Evolutionary conservation across 2,113 vertebrate genomes (phyloP).

Genomic region (Pseudorectes ferrugineus): DNA sequence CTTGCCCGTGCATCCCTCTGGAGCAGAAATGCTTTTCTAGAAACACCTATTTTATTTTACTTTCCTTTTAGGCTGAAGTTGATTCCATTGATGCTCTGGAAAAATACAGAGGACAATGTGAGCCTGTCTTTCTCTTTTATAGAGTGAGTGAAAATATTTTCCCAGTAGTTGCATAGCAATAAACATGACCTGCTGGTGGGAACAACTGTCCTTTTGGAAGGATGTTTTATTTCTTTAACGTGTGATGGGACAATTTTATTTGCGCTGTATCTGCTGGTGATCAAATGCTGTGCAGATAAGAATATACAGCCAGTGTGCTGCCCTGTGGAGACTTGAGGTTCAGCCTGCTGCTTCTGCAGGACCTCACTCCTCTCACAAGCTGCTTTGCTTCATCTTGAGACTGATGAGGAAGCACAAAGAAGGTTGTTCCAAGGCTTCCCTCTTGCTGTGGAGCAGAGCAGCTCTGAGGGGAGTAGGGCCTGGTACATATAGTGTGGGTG

Average conservation of each 20-base stretch:
- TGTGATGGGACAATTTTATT: background rate
- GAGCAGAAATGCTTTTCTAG: background rate
- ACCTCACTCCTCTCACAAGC: background rate
- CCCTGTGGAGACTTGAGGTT: background rate
- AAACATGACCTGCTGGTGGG: background rate
- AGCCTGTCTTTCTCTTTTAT: slow-evolving; percentile 91
- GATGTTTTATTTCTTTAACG: background rate
- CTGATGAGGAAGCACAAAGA: background rate
- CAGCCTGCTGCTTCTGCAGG: background rate
- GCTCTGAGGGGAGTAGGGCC: background rate
- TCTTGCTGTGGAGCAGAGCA: background rate
- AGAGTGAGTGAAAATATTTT: slow-evolving; percentile 75
- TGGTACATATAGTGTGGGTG: rapidly evolving
- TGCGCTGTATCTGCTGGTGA: background rate
- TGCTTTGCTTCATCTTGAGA: background rate
- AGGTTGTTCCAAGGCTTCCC: background rate
- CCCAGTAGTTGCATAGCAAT: background rate
- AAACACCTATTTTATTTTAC: background rate
- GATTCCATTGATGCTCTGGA: slow-evolving; percentile 85
- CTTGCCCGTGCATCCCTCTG: background rate
- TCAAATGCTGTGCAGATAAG: background rate
- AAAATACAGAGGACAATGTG: slow-evolving; percentile 85
- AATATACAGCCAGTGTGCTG: background rate
- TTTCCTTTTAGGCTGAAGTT: slow-evolving; percentile 82
- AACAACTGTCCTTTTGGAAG: background rate